phyloP scores from a whole-genome alignment of 2,113 vertebrate genomes.

The Crocuta crocuta region DNA sequence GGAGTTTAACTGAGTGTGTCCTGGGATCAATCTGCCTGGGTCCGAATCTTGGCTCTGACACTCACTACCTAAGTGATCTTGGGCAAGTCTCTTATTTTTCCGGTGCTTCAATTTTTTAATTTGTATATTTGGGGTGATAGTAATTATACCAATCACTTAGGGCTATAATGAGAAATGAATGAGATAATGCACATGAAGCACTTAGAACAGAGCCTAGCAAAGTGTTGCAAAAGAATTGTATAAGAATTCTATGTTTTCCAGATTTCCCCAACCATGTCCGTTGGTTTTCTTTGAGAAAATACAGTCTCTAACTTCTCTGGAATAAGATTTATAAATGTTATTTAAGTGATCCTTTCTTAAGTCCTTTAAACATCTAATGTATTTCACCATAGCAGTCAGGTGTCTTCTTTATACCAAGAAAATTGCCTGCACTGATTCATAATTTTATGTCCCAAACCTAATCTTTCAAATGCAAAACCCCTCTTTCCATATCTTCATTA shows the following conservation, averaged over 20 bases:
- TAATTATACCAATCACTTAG: background rate
- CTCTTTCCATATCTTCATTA: background rate
- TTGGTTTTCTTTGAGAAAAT: background rate
- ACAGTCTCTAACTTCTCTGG: background rate
- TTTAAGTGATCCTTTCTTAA: constrained; percentile 1
- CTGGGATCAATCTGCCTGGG: background rate
- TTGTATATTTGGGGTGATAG: background rate
- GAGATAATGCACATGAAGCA: background rate
- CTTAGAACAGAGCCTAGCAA: background rate
- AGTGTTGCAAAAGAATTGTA: background rate
- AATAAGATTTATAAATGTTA: background rate
- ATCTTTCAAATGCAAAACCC: constrained; percentile 40
- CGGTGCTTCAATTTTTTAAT: background rate
- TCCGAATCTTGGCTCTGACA: background rate
- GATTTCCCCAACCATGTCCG: background rate
- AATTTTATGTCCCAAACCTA: background rate
- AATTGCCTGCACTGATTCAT: background rate
- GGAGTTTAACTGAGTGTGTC: background rate
- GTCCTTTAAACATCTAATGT: background rate
- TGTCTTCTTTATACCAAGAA: background rate
- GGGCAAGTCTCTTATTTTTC: background rate
- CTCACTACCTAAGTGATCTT: background rate
- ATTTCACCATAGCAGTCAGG: background rate
- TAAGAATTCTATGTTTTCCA: background rate
- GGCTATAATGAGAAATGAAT: background rate